Evolutionary conservation across 1,140 invertebrate species (phyloP), one percentile per base, ranked within the genome.

Genomic region (Harpegnathos saltator): DNA sequence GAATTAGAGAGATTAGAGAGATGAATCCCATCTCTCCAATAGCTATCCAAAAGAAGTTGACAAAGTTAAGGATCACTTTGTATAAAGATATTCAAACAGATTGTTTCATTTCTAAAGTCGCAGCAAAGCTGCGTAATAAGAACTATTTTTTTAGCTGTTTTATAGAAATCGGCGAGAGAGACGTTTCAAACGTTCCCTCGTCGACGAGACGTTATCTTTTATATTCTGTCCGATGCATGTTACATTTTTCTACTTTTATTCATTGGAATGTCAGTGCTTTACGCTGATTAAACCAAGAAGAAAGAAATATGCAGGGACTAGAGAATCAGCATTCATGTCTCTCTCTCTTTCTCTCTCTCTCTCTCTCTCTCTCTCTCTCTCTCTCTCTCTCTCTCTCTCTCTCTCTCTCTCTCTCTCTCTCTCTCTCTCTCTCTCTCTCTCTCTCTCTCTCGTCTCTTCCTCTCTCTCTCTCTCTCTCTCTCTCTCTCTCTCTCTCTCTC

Each of bases 191-290:
- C 0, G 1, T 44, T 72, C 14, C n/a, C 19, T 52, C 15, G 15
- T 33, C 7, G 7, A 54, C 54, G n/a, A 19, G 1, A 33, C 26
- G 1, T 48, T 48, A 26, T n/a, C 44, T 74, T n/a, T n/a, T 26
- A 29, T 19, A 72, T 72, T n/a, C 5, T 71, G 14, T 4, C n/a
- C 9, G 22, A 48, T 7, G 4, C n/a, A 56, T 74, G 4, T 48
- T 59, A 61, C 1, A 61, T 74, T 58, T 38, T 9, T 59, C 19
- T 58, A 24, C 2, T 59, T 59, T 59, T 72, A 11, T 9, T 73
- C 3, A 1, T 59, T 59, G 44, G 44, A 14, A 56, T 15, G 54
- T 33, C 52, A 56, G 19, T 61, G 38, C 7, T 59, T 73, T 11
- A 14, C 1, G 2, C 4, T 14, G 0, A 58, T 3, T 44, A 14